These are phyloP conservation scores for Ammodytes dubius DNA, from an alignment of 2,113 vertebrate genomes.

Conservation along the genomic window DNA sequence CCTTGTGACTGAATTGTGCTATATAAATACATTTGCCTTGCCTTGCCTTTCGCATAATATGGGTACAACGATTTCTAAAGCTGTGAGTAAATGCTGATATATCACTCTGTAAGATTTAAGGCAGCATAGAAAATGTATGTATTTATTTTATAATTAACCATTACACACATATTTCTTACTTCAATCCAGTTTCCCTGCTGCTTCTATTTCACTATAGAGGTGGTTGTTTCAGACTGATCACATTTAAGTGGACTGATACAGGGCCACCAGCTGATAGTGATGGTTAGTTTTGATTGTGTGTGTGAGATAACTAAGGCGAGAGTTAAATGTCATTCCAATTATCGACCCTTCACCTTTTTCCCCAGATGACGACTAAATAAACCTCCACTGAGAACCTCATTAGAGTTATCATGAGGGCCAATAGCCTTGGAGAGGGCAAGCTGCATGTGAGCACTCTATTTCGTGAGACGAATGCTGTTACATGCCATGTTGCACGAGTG, in stretches of 20 bases:
- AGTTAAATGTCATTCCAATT: slow-evolving; percentile 65
- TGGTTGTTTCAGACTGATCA: no score
- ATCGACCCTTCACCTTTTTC: slow-evolving; percentile 45
- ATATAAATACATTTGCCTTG: no score
- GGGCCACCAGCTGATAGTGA: background rate
- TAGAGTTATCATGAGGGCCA: slow-evolving; percentile 41
- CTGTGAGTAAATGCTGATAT: background rate
- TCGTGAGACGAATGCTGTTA: background rate
- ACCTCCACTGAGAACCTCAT: slow-evolving; percentile 43
- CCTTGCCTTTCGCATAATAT: no score
- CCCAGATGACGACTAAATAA: slow-evolving; percentile 45
- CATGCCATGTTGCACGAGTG: slow-evolving; percentile 1
- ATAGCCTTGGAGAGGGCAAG: slow-evolving; percentile 2
- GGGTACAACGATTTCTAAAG: background rate
- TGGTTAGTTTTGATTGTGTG: background rate
- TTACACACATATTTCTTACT: slow-evolving; percentile 14
- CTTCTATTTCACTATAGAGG: background rate
- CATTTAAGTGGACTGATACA: background rate
- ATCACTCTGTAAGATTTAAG: slow-evolving; percentile 14
- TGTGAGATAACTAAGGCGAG: background rate
- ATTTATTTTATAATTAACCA: background rate
- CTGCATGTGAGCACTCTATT: slow-evolving; percentile 15
- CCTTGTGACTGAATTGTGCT: no score
- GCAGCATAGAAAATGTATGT: background rate
- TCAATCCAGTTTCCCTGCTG: background rate